Evolutionary conservation across 2,888 invertebrate species (phyloP), one percentile per base, ranked within the genome.

Genomic region (Furcula furcula): DNA sequence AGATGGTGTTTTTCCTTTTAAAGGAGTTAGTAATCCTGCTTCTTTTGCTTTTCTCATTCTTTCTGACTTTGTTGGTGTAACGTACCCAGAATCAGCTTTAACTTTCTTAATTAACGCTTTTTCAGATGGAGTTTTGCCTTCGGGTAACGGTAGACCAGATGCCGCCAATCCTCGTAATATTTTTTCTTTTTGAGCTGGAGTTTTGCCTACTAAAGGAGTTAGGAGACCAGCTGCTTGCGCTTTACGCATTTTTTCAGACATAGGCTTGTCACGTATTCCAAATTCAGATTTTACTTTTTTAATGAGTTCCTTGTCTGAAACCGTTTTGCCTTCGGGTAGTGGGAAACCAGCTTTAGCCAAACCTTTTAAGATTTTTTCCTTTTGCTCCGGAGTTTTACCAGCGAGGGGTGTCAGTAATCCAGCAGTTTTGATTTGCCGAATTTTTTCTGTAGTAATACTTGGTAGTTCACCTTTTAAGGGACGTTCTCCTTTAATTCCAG

Each of bases 1-100:
- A 30, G 40, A 44, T 7, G 39, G 32, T 4, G 52, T 29, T 36
- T 59, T 62, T 1, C 60, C 62, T 39, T 50, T 41, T 20, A 64
- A 25, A 7, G 64, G 60, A 4, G 58, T 59, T 2, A 58, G 20
- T 7, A 60, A 31, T 0, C 56, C 61, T 4, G 56, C 55, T 2
- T 46, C 56, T 35, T 50, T 55, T 1, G 60, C 57, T 40, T 46
- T 49, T 14, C 41, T 36, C 15, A 55, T 2, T 40, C 40, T 40
- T 27, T 50, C 42, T 1, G 45, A 46, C 0, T 35, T 11, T 14
- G 34, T 13, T 20, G 26, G 34, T 7, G 41, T 31, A 14, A 39
- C 37, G 7, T 39, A 30, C 12, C 41, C 36, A 6, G 37, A 7
- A 0, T 46, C 50, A 3, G 36, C 32, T 10, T 46, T 27, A 6